Evolutionary conservation across 2,113 vertebrate species (phyloP).

Genomic region (Rhizomys pruinosus): DNA sequence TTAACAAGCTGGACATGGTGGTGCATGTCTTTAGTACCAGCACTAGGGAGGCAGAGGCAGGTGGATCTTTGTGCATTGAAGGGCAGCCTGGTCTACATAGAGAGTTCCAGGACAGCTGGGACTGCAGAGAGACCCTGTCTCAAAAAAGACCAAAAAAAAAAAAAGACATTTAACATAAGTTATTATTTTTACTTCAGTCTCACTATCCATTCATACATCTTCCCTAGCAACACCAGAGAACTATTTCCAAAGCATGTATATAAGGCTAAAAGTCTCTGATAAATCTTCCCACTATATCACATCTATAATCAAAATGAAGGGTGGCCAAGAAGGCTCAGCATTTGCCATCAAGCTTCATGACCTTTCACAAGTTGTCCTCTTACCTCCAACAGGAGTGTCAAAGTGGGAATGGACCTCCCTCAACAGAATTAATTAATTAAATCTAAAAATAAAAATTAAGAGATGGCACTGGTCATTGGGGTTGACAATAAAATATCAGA

Average conservation of each 20-base stretch:
- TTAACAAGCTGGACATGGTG: too few species aligned
- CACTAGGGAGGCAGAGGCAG: too few species aligned
- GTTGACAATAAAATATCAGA: not conserved
- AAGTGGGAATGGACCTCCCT: too few species aligned
- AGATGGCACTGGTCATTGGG: not conserved
- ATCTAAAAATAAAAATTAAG: not conserved
- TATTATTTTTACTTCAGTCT: not conserved
- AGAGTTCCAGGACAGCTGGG: too few species aligned
- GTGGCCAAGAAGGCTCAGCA: too few species aligned
- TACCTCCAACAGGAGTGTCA: not conserved
- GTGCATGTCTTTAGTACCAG: too few species aligned
- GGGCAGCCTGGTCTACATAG: too few species aligned
- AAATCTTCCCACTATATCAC: not conserved
- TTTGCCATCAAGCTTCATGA: not conserved
- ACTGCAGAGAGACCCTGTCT: too few species aligned
- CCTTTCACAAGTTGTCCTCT: not conserved
- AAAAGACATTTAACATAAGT: not conserved
- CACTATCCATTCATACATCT: not conserved
- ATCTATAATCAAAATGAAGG: not conserved
- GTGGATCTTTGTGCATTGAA: too few species aligned
- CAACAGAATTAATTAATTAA: not conserved
- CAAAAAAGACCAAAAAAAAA: too few species aligned
- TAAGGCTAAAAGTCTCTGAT: not conserved
- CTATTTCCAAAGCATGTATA: not conserved
- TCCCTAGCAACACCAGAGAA: not conserved